phyloP scores from a whole-genome alignment of 2,888 invertebrate species.

The Seira musarum region DNA sequence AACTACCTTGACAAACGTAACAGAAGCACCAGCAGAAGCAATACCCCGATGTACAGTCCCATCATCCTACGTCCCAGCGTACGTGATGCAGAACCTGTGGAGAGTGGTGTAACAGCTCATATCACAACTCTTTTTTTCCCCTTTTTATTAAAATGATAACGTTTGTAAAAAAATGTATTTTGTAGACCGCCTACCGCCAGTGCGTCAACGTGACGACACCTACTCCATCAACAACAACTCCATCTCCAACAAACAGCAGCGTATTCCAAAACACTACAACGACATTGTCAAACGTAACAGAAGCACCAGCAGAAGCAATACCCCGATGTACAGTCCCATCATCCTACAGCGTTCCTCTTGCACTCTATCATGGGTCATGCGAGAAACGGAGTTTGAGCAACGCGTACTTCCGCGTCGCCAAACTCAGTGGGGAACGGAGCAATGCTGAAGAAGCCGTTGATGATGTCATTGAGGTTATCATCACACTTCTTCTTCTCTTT shows the following conservation, averaged over 20 bases:
- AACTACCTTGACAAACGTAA: slow-evolving; percentile 47
- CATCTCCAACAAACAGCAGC: slow-evolving; percentile 24
- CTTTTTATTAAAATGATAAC: too few species aligned
- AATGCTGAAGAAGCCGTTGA: slow-evolving; percentile 88
- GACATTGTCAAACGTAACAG: slow-evolving; percentile 53
- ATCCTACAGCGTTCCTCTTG: slow-evolving; percentile 77
- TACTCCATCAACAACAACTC: not conserved
- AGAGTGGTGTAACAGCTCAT: slow-evolving; percentile 38
- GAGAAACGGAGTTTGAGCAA: slow-evolving; percentile 87
- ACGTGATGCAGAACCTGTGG: slow-evolving; percentile 78
- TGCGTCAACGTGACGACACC: slow-evolving; percentile 75
- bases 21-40: slow-evolving; percentile 56
- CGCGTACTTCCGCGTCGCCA: slow-evolving; percentile 94
- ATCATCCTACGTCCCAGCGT: slow-evolving; percentile 75
- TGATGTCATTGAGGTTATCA: slow-evolving; percentile 94
- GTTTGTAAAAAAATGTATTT: slow-evolving; percentile 37
- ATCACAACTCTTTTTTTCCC: slow-evolving; percentile 59
- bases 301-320: slow-evolving; percentile 56
- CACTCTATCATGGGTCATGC: slow-evolving; percentile 93
- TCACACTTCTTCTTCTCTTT: too few species aligned
- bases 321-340: not conserved
- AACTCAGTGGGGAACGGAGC: slow-evolving; percentile 85
- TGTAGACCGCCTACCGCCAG: slow-evolving; percentile 93
- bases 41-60: not conserved
- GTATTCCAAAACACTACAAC: slow-evolving; percentile 6